Base-by-base conservation (phyloP, 2,888 invertebrate species). In the Chloromyia formosa region DNA sequence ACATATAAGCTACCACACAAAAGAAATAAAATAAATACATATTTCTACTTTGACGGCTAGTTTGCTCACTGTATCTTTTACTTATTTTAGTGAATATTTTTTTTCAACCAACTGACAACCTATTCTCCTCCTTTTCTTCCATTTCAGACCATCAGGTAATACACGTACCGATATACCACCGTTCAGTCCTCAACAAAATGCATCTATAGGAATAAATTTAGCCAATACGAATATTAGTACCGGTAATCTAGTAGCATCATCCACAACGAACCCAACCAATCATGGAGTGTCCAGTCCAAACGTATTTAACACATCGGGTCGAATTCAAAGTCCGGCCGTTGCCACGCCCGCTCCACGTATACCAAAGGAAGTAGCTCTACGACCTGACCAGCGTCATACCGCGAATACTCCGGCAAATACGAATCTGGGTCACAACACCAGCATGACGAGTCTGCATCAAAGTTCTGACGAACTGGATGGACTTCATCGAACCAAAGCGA, bases 141-240 rank as follows among this genome's bases (percentile, higher is more conserved):
- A 35, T 82, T 83, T 40, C 81, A 88, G 88, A 80, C 86, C 88
- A 61, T 87, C 88, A 40, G 87, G 87, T 71, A 88, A 87, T 78
- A 83, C 86, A 20, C 82, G 86, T 75, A 82, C 80, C 10, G 87
- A 87, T 53, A 83, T 86, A 75, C 82, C 85, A 18, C 78, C 81
- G 35, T 82, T 81, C 80, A 85, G 80, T 72, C 79, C 80, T 45
- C 82, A 82, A 74, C 79, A 78, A 12, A 80, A 75, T 61, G 53
- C 74, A 75, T 80, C 35, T 78, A 80, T 76, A 78, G 62, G 76
- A 69, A 72, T 72, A 23, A 73, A 42, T 62, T 53, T 54, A 42
- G 23, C 69, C 45, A 68, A 49, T 22, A 72, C 68, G 20, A 53
- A 66, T 58, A 56, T 53, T 49, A 58, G 42, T 54, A 49, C 49